Evolutionary conservation across 2,888 invertebrate species (phyloP), one percentile per base, ranked within the genome.

Genomic region (Tinea trinotella): DNA sequence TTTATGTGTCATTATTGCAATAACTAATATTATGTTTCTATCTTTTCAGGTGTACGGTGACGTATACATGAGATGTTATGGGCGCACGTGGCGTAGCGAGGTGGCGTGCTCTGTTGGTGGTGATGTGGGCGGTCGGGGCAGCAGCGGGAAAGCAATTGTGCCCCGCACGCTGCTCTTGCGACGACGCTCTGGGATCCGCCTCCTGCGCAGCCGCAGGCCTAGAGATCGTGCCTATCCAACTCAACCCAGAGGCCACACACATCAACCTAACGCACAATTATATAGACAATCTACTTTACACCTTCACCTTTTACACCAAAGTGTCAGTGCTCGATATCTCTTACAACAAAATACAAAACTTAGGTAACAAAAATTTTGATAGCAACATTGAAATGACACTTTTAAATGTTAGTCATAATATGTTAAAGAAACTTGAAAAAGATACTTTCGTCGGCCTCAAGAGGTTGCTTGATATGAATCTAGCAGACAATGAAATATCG

Each of bases 211-310:
- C 90, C 66, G 93, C 94, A 54, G 90, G 90, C 58, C 89, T 96
- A 60, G 94, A 94, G 71, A 92, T 94, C 63, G 93, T 96, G 54
- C 96, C 96, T 57, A 95, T 95, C 63, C 95, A 95, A 70, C 88
- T 96, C 61, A 96, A 96, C 76, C 97, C 97, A 36, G 94, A 94
- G 71, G 90, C 94, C 52, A 90, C 90, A 54, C 90, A 92, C 76
- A 92, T 97, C 68, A 93, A 93, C 70, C 89, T 97, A 56, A 92
- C 92, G n/a, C 89, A 91, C 70, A 97, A 97, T 76, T 90, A 91
- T 61, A 94, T 97, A 68, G 88, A 90, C 67, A 91, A 90, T 66
- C 88, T 97, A 5, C 90, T 92, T 60, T 92, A 92, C 71, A 91
- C 93, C 15, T 89, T 96, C 67, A 89, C 88, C 52, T 93, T 95